These are phyloP conservation scores for Chrysomallon squamiferum DNA, from an alignment of 1,140 invertebrate species.

Conservation along the genomic window DNA sequence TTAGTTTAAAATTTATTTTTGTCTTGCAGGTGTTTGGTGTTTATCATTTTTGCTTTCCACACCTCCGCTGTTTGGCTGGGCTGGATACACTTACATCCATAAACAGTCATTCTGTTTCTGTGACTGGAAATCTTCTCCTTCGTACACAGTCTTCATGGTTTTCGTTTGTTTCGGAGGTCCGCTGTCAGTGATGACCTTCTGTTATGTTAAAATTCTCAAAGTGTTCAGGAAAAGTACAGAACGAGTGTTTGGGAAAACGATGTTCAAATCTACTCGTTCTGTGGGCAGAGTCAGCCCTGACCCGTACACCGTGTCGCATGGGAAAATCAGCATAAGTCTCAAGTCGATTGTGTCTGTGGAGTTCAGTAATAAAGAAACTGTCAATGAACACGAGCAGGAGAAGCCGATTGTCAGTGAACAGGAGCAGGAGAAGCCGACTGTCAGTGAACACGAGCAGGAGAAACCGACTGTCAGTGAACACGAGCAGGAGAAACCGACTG, in stretches of 20 bases:
- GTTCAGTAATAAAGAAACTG: background rate
- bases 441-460: background rate
- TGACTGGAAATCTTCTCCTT: slow-evolving; percentile 26
- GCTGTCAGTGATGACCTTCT: slow-evolving; percentile 36
- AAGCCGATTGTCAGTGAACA: no score
- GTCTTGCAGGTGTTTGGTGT: slow-evolving; percentile 27
- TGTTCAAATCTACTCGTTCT: background rate
- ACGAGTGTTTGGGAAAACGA: background rate
- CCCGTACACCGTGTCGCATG: background rate
- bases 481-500: no score
- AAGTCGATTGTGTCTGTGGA: background rate
- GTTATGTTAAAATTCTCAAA: slow-evolving; percentile 27
- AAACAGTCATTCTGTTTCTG: slow-evolving; percentile 41
- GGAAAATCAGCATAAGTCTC: background rate
- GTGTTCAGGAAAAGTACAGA: slow-evolving; percentile 8
- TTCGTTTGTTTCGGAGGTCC: slow-evolving; percentile 38
- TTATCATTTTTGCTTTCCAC: slow-evolving; percentile 21
- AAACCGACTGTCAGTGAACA: no score
- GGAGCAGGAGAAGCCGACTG: no score
- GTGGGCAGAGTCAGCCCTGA: no score
- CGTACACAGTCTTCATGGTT: slow-evolving; percentile 45
- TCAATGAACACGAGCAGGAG: background rate
- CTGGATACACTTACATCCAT: slow-evolving; percentile 25
- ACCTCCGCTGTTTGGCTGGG: slow-evolving; percentile 38
- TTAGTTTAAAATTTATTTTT: no score